Conservation (phyloP, 2,113 vertebrate species). For the Chloroceryle aenea region DNA sequence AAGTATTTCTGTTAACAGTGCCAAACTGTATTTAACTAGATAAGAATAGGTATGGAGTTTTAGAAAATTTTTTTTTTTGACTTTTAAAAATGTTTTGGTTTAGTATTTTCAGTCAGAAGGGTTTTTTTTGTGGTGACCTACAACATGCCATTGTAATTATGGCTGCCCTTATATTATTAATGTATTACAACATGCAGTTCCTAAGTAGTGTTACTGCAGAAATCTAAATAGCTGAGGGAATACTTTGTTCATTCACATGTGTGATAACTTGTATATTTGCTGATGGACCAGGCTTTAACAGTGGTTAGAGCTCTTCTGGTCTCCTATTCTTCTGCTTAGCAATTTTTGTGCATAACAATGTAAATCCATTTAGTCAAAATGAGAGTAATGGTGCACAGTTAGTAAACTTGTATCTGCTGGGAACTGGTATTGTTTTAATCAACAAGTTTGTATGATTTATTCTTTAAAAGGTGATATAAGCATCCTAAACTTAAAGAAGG, state of each 20-base stretch:
- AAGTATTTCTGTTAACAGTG: constrained; percentile 25
- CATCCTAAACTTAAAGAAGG: background rate
- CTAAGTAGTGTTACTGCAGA: background rate
- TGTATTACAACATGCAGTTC: background rate
- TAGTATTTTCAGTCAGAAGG: background rate
- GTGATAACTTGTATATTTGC: background rate
- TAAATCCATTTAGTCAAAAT: background rate
- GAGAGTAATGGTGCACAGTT: background rate
- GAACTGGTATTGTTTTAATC: background rate
- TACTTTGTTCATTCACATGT: background rate
- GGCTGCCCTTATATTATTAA: background rate
- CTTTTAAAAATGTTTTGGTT: background rate
- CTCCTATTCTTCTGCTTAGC: background rate
- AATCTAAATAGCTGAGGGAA: background rate
- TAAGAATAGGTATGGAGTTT: background rate
- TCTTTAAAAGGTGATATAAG: background rate
- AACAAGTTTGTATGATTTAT: background rate
- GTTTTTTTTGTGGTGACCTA: background rate
- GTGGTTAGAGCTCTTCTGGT: background rate
- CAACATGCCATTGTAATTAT: background rate
- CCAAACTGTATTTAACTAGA: background rate
- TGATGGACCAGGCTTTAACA: background rate
- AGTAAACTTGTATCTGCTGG: background rate
- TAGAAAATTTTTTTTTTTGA: background rate
- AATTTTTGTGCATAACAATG: background rate